Evolutionary conservation across 2,888 invertebrate genomes (phyloP).

Genomic region (Lordiphosa fenestrarum): DNA sequence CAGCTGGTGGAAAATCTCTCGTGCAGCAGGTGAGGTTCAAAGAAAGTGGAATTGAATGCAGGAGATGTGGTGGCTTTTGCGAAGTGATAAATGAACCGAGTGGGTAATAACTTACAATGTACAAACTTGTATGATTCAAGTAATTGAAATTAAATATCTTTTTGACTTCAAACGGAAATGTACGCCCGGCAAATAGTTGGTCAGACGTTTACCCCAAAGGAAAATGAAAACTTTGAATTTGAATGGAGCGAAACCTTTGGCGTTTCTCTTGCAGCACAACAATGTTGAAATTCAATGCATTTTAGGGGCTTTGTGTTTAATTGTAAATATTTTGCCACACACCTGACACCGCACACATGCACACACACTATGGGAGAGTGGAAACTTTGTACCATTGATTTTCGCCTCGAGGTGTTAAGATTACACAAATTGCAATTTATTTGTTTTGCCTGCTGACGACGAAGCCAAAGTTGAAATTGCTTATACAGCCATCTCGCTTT

Average conservation of each 20-base stretch:
- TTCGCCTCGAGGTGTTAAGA: slow-evolving; percentile 70
- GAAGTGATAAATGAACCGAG: no score
- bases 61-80: no score
- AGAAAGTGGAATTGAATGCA: no score
- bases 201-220: slow-evolving; percentile 10
- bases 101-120: not conserved
- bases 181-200: slow-evolving; percentile 22
- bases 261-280: slow-evolving; percentile 2
- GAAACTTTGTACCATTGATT: slow-evolving; percentile 48
- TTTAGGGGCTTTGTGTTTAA: slow-evolving; percentile 56
- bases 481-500: slow-evolving; percentile 1
- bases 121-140: slow-evolving; percentile 3
- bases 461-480: slow-evolving; percentile 56
- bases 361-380: slow-evolving; percentile 24
- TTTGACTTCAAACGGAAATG: slow-evolving; percentile 25
- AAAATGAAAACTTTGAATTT: slow-evolving; percentile 10
- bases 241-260: not conserved
- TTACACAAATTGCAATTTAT: slow-evolving; percentile 75
- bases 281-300: slow-evolving; percentile 27
- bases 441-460: slow-evolving; percentile 59
- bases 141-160: slow-evolving; percentile 64
- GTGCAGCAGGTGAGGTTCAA: no score
- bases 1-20: no score
- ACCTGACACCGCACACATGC: slow-evolving; percentile 52
- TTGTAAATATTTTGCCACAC: slow-evolving; percentile 71